Base-by-base conservation (phyloP, 2,797 vertebrate species). In the Aulostomus chinensis region DNA sequence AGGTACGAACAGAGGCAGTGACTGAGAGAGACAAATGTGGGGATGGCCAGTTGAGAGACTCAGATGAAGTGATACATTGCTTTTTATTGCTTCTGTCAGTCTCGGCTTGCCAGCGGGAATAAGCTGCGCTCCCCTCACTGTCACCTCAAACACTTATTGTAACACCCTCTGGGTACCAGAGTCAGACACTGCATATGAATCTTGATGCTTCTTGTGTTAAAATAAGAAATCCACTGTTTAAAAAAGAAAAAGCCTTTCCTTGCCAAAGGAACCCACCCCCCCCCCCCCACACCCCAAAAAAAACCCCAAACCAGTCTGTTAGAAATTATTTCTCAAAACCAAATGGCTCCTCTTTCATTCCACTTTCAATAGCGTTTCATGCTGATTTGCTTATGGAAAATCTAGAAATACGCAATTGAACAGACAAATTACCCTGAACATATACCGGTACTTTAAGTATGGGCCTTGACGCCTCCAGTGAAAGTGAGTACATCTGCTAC, bases 51-150 rank as follows among this genome's bases (percentile, higher is more conserved):
- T 34, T 52, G 56, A 71, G 58, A 53, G 61, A 58, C 55, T 46
- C 67, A 78, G 76, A 65, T 73, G 35, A 79, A 76, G 76, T 78
- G 74, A 80, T 76, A 67, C 76, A 63, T 72, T 25, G 58, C 60
- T 64, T 77, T 78, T 84, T 81, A 83, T 85, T 86, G 78, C 78
- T 68, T 78, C 68, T 85, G 79, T 81, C 79, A 83, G 64, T 73
- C 65, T 76, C 42, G 43, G 49, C 39, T 58, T 46, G 73, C 72
- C 73, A 46, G 48, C 14, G 36, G 72, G 54, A 75, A 65, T 39
- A 47, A 68, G 61, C 58, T 41, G 55, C 30, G 39, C 42, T 68
- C 51, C 29, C 45, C 45, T 58, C 43, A 35, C 59, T 75, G 74
- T 76, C 82, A 76, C 41, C 76, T 71, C 64, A 74, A 58, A 77